These are phyloP conservation scores for Tricholaema leucomelas DNA, from an alignment of 2,113 vertebrate species.

Conservation along the genomic window DNA sequence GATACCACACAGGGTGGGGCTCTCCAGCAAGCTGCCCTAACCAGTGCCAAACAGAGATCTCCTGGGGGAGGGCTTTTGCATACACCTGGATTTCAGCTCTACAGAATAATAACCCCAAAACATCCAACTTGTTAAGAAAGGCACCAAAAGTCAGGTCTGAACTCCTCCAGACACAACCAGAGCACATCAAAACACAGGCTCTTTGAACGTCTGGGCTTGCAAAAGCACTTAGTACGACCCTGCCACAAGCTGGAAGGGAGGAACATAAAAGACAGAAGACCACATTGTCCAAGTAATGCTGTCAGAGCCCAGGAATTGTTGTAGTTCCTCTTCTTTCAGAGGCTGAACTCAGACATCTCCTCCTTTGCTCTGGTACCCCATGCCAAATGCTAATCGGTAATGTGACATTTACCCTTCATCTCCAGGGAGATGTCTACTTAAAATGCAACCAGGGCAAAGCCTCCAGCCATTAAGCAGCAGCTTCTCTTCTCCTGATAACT, in stretches of 20 bases:
- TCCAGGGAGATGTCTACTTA: constrained; percentile 39
- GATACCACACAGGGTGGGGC: background rate
- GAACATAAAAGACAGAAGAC: background rate
- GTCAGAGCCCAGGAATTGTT: background rate
- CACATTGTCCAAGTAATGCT: rapidly evolving
- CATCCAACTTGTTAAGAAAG: background rate
- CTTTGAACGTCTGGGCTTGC: background rate
- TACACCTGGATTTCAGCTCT: background rate
- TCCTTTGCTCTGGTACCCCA: background rate
- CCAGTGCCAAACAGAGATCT: background rate
- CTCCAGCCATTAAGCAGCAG: background rate
- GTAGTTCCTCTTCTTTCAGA: background rate
- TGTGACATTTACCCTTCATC: background rate
- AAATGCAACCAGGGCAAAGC: constrained; percentile 48
- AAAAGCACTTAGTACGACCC: background rate
- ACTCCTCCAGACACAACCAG: background rate
- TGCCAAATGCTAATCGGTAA: background rate
- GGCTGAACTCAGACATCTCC: background rate
- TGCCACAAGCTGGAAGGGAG: background rate
- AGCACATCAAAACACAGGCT: background rate
- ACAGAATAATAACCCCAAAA: no score
- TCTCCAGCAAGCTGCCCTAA: background rate
- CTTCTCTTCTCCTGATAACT: background rate
- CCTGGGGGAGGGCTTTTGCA: background rate
- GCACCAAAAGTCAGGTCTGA: background rate